Percentiles rank a stretch among this genome's conserved stretches.
Conservation (phyloP, 2,888 invertebrate species). For the Euzophera pinguis region DNA sequence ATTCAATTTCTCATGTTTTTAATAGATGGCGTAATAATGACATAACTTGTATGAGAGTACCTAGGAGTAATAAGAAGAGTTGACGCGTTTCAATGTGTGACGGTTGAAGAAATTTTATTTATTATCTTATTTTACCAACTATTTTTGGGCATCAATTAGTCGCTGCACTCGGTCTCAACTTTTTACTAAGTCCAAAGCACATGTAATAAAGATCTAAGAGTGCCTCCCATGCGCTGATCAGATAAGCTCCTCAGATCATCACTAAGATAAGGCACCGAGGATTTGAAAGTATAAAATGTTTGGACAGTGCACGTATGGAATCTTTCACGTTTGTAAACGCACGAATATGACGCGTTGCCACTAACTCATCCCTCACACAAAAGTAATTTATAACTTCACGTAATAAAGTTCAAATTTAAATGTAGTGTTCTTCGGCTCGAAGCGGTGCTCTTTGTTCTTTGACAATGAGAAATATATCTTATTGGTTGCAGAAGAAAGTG, state of each 20-base stretch:
- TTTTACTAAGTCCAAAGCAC: conserved; percentile 28
- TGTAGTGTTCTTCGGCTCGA: conserved; percentile 21
- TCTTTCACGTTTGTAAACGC: conserved; percentile 70
- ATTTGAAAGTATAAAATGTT: conserved; percentile 80
- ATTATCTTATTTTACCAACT: no score
- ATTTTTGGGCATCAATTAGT: not conserved
- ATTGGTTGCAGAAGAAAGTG: conserved; percentile 31
- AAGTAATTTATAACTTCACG: conserved; percentile 30
- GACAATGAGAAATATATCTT: conserved; percentile 37
- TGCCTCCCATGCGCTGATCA: conserved; percentile 66
- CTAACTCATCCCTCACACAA: conserved; percentile 23
- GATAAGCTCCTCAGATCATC: conserved; percentile 75
- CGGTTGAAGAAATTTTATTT: no score
- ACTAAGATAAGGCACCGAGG: conserved; percentile 67
- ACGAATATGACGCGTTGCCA: conserved; percentile 65
- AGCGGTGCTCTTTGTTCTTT: conserved; percentile 36
- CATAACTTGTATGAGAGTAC: no score
- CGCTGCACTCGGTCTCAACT: not conserved
- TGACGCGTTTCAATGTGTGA: no score
- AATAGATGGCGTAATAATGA: no score
- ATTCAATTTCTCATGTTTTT: no score
- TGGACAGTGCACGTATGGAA: conserved; percentile 75
- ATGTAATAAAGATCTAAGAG: conserved; percentile 78
- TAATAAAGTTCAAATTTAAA: conserved; percentile 36
- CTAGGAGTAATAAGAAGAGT: no score